Base-by-base conservation (phyloP, 2,888 invertebrate genomes). In the Endomychus coccineus region DNA sequence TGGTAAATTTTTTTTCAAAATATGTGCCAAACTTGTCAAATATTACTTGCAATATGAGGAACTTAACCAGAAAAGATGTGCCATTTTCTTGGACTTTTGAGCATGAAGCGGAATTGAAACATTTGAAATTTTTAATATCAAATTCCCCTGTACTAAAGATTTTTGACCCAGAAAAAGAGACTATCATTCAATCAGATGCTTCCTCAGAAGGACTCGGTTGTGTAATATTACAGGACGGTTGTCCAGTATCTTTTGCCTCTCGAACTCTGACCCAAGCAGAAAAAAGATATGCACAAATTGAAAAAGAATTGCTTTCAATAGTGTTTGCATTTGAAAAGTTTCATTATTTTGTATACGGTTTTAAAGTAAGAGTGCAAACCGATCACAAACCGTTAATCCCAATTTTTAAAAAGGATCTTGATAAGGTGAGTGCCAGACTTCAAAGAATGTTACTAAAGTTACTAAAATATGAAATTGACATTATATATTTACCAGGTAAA, bases 291-390 rank as follows among this genome's bases (percentile, higher is more conserved):
- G 49, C 56, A 7, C 56, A 57, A 40, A 59, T 61, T 12, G 59
- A 61, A 34, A 61, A 61, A 38, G 56, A 61, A 34, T 33, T 53
- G 3, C 25, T 56, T n/a, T 50, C 53, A 1, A 59, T 61, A 21
- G 44, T 44, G 4, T 57, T 56, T 42, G 54, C 50, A 2, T 51
- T 50, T 34, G 33, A 45, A 27, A 55, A 52, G 38, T 59, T 59
- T 43, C 50, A 53, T 52, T 40, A 44, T 58, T n/a, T n/a, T n/a
- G n/a, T n/a, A n/a, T 58, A 50, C 50, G 56, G 56, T 2, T 38
- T 43, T 35, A 28, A 37, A 29, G 34, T 56, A 4, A 30, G 31
- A 5, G 46, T 60, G 4, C 43, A 58, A 17, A 45, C 39, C 6
- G 44, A 55, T 39, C 61, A 61, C 29, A 55, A 57, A 40, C 60